A percentile compares a stretch with the other conserved stretches of the same genome.
phyloP scores from a whole-genome alignment of 1,140 invertebrate genomes.

The Drosophila rufa region DNA sequence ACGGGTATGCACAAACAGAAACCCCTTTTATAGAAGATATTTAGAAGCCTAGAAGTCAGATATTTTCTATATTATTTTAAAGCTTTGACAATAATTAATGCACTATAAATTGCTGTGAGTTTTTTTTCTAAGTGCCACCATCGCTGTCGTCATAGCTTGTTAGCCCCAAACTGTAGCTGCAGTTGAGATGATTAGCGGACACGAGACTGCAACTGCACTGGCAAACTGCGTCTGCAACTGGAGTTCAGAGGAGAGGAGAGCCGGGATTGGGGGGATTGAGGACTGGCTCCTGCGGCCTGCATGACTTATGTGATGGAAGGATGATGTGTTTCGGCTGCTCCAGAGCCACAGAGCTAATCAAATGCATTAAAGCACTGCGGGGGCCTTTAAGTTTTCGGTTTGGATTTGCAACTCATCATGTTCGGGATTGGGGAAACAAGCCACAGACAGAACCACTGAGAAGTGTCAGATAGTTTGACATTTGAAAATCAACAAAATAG shows the following conservation, averaged over 20 bases:
- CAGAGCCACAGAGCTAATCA: slow-evolving; percentile 44
- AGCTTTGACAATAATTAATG: too few species aligned
- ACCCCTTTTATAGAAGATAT: background rate
- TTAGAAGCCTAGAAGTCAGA: background rate
- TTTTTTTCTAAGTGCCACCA: slow-evolving; percentile 16
- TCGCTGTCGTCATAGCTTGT: slow-evolving; percentile 54
- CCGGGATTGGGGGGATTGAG: slow-evolving; percentile 3
- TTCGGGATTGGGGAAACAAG: background rate
- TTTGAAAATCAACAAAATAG: background rate
- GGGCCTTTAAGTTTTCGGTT: slow-evolving; percentile 31
- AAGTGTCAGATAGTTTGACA: background rate
- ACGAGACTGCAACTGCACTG: slow-evolving; percentile 38
- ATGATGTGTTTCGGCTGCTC: slow-evolving; percentile 30
- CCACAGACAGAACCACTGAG: background rate
- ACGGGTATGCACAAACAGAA: too few species aligned
- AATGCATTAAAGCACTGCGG: slow-evolving; percentile 27
- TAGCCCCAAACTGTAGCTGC: slow-evolving; percentile 44
- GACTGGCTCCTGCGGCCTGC: slow-evolving; percentile 14
- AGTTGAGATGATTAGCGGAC: slow-evolving; percentile 63
- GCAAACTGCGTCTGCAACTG: slow-evolving; percentile 16
- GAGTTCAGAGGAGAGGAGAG: background rate
- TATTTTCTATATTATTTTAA: background rate
- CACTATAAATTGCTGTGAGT: too few species aligned
- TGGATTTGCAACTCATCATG: slow-evolving; percentile 7
- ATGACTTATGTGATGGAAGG: slow-evolving; percentile 61